Conservation (phyloP, 1,140 invertebrate species). For the Cydia strobilella region DNA sequence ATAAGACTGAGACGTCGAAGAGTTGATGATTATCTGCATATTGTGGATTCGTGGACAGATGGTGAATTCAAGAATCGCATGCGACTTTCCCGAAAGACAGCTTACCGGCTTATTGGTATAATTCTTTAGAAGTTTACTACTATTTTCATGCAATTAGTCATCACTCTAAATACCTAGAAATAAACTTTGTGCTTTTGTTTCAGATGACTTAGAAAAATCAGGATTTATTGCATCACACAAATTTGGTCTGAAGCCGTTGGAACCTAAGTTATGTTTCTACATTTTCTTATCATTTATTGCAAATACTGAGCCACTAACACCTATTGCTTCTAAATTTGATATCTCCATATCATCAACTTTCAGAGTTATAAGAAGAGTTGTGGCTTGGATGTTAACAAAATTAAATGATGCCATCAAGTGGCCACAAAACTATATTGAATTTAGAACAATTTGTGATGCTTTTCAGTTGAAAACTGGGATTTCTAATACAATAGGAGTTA, state of each 20-base stretch:
- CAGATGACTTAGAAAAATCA: slow-evolving; percentile 57
- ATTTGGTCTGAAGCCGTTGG: slow-evolving; percentile 62
- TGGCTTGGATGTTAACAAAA: slow-evolving; percentile 64
- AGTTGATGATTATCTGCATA: slow-evolving; percentile 60
- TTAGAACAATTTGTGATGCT: slow-evolving; percentile 50
- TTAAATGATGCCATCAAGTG: slow-evolving; percentile 61
- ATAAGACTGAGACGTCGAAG: slow-evolving; percentile 53
- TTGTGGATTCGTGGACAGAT: slow-evolving; percentile 62
- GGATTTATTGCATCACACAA: slow-evolving; percentile 62
- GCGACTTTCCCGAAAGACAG: slow-evolving; percentile 52
- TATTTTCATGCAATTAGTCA: slow-evolving; percentile 21
- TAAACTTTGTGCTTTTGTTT: slow-evolving; percentile 38
- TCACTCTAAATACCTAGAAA: neutral
- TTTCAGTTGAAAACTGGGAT: slow-evolving; percentile 57
- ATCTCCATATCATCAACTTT: slow-evolving; percentile 70
- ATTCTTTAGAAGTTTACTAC: neutral
- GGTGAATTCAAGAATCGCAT: slow-evolving; percentile 56
- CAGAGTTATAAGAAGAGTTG: slow-evolving; percentile 59
- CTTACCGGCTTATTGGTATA: slow-evolving; percentile 54
- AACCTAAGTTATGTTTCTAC: slow-evolving; percentile 63
- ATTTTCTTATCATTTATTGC: slow-evolving; percentile 66
- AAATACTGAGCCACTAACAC: slow-evolving; percentile 58
- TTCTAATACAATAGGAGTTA: slow-evolving; percentile 56
- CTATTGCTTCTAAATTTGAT: slow-evolving; percentile 64
- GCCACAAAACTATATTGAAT: slow-evolving; percentile 54